phyloP scores from a whole-genome alignment of 2,113 vertebrate genomes.

The Arothron firmamentum region DNA sequence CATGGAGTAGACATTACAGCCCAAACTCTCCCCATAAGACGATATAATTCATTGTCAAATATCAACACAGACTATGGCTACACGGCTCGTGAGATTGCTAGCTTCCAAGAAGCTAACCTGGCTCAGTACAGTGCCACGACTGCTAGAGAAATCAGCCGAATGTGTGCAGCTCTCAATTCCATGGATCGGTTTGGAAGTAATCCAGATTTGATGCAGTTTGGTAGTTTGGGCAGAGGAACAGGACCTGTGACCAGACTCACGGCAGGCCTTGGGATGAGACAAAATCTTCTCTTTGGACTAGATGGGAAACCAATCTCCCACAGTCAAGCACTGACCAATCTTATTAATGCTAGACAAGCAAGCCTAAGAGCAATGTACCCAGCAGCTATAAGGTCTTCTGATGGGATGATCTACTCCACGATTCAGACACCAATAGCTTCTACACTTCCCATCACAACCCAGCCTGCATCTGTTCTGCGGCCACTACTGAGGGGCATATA shows the following conservation, averaged over 20 bases:
- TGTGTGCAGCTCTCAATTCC: constrained; percentile 98
- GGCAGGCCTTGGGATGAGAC: constrained; percentile 80
- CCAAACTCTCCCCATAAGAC: constrained; percentile 84
- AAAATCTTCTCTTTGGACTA: constrained; percentile 81
- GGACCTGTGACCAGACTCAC: constrained; percentile 72
- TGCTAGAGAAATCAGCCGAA: constrained; percentile 93
- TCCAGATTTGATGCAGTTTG: constrained; percentile 83
- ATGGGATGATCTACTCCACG: constrained; percentile 99
- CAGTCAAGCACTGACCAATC: constrained; percentile 80
- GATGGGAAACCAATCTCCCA: constrained; percentile 78
- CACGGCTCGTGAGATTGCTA: constrained; percentile 80
- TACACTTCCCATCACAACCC: constrained; percentile 96
- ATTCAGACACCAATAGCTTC: constrained; percentile 97
- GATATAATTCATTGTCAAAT: constrained; percentile 92
- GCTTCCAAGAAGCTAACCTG: constrained; percentile 92
- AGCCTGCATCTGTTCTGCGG: constrained; percentile 85
- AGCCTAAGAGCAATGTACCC: constrained; percentile 87
- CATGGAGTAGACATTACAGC: constrained; percentile 82
- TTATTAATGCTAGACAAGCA: constrained; percentile 80
- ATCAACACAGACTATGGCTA: constrained; percentile 92
- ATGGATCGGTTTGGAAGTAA: constrained; percentile 88
- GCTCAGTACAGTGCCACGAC: constrained; percentile 97
- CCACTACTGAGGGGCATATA: constrained; percentile 88
- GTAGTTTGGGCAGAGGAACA: constrained; percentile 67
- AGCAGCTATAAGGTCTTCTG: constrained; percentile 84